These are phyloP conservation scores for Hypotaenidia philippensis DNA, from an alignment of 2,797 vertebrate genomes.

Conservation along the genomic window DNA sequence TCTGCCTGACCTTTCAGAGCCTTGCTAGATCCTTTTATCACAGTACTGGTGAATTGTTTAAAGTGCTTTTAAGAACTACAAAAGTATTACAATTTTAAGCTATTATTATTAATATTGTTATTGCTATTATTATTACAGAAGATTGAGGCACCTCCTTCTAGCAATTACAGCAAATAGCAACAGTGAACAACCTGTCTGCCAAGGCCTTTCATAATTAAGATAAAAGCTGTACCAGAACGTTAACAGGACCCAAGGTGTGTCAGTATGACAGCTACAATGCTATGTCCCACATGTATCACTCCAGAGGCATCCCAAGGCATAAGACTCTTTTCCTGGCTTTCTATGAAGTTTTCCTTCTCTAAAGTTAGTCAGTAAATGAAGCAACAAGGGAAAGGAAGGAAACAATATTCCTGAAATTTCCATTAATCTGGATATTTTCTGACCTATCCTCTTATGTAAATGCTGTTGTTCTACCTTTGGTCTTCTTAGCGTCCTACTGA, in stretches of 20 bases:
- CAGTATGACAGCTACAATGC: neutral
- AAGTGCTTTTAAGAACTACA: neutral
- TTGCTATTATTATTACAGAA: neutral
- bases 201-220: neutral
- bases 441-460: neutral
- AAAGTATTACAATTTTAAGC: neutral
- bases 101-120: neutral
- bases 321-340: neutral
- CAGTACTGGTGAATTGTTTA: neutral
- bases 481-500: neutral
- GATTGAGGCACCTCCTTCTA: neutral
- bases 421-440: neutral
- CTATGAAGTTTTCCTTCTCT: neutral
- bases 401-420: neutral
- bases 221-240: neutral
- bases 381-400: neutral
- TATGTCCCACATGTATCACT: neutral
- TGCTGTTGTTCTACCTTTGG: slow-evolving; percentile 41
- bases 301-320: neutral
- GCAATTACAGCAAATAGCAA: neutral
- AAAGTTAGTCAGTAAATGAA: neutral
- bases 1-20: neutral
- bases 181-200: neutral
- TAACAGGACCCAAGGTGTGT: neutral
- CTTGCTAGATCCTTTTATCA: neutral